Evolutionary conservation across 2,888 invertebrate species (phyloP).

Genomic region (Nipponacmea schrenckii): DNA sequence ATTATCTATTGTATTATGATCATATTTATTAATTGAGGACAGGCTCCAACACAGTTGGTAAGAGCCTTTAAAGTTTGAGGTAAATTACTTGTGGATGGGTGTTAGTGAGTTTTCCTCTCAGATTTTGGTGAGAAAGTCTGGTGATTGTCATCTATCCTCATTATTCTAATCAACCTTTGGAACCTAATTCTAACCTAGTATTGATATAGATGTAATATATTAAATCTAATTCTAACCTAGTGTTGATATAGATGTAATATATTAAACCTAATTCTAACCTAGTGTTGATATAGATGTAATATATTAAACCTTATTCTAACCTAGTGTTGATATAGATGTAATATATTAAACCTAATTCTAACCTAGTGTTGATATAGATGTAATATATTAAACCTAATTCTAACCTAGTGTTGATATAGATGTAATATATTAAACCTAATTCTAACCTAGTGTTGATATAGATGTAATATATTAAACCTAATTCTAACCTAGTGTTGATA

Average conservation of each 20-base stretch:
- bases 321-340: too few relatives aligned
- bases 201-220: too few relatives aligned
- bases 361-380: not conserved
- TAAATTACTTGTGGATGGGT: not conserved
- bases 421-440: too few relatives aligned
- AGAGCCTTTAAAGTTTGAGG: not conserved
- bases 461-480: too few relatives aligned
- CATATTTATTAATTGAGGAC: too few relatives aligned
- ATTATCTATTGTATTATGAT: too few relatives aligned
- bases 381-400: too few relatives aligned
- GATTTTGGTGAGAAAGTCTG: too few relatives aligned
- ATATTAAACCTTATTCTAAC: not conserved
- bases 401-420: not conserved
- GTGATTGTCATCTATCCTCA: too few relatives aligned
- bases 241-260: too few relatives aligned
- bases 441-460: not conserved
- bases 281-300: too few relatives aligned
- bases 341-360: not conserved
- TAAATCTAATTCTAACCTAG: not conserved
- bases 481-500: not conserved
- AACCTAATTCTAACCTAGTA: not conserved
- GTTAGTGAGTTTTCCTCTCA: slow-evolving; percentile 1
- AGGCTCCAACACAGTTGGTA: not conserved
- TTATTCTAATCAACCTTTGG: not conserved
- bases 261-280: not conserved